A percentile compares a stretch with the other conserved stretches of the same genome.
Conservation (phyloP, 2,113 vertebrate genomes). For the Isichthys henryi region DNA sequence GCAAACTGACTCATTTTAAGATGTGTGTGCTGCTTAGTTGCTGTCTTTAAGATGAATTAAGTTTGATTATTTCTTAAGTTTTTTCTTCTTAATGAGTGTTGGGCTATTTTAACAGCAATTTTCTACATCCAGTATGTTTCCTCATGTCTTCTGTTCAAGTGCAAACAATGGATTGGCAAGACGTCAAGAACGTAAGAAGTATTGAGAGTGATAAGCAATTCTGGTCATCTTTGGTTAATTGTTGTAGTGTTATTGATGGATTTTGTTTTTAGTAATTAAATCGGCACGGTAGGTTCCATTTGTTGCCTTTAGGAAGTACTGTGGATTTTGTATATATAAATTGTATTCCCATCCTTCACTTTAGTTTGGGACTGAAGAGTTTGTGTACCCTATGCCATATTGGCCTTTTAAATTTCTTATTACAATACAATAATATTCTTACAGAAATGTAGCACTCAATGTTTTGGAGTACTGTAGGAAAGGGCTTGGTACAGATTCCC, state of each 20-base stretch:
- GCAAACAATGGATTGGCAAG: not conserved
- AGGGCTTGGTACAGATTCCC: not conserved
- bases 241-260: not conserved
- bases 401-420: not conserved
- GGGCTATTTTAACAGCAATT: not conserved
- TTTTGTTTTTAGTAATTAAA: not conserved
- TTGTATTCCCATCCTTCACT: not conserved
- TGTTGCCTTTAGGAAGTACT: not conserved
- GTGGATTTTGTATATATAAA: not conserved
- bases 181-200: not conserved
- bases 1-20: not conserved
- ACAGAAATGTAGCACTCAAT: not conserved
- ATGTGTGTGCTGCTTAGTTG: not conserved
- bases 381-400: not conserved
- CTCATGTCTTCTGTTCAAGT: not conserved
- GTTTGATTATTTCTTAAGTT: not conserved
- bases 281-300: not conserved
- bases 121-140: not conserved
- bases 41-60: not conserved
- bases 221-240: not conserved
- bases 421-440: not conserved
- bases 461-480: not conserved
- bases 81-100: not conserved
- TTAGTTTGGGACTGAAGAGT: not conserved
- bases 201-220: not conserved